Evolutionary conservation across 2,113 vertebrate genomes (phyloP), one percentile per base, ranked within the genome.

Genomic region (Okapia johnstoni): DNA sequence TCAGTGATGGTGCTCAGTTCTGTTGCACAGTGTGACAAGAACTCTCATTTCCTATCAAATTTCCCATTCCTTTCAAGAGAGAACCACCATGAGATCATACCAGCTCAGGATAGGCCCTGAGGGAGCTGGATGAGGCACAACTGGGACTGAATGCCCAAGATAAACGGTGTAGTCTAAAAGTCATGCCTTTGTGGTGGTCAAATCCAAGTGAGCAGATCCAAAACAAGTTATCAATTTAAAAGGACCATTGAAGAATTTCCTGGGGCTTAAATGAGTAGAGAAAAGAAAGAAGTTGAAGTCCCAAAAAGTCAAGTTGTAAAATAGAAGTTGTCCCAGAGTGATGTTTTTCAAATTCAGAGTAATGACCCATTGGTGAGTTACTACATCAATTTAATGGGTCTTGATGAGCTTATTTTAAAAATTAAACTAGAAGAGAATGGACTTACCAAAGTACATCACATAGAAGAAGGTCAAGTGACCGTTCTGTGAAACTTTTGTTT

Each of bases 391-490:
- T 61, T 60, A 88, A 86, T 79, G 76, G 21, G 48, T 79, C 55
- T 79, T 60, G 16, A 33, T 60, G 19, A 83, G 30, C 11, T 89
- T 95, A 79, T 63, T 92, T 87, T n/a, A 46, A 83, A 61, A 92
- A 90, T 55, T 85, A 88, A 94, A 79, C 90, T 92, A 89, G 85
- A 94, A 94, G n/a, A 92, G 36, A 96, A 76, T 58, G 40, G 19
- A 87, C 25, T 87, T 87, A 19, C 12, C 12, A 61, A 48, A 88
- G 25, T 52, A 81, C 6, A 93, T 85, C 84, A 92, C 55, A 60
- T 28, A 85, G 55, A 90, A 36, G 58, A 96, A 87, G 13, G 33
- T 7, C n/a, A 86, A 96, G 70, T n/a, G 46, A 90, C 77, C 58
- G 7, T 84, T 70, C 66, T 52, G 1, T 61, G 63, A 89, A 92